These are phyloP conservation scores for Argyrosomus regius DNA, from an alignment of 2,797 vertebrate species.

Conservation along the genomic window DNA sequence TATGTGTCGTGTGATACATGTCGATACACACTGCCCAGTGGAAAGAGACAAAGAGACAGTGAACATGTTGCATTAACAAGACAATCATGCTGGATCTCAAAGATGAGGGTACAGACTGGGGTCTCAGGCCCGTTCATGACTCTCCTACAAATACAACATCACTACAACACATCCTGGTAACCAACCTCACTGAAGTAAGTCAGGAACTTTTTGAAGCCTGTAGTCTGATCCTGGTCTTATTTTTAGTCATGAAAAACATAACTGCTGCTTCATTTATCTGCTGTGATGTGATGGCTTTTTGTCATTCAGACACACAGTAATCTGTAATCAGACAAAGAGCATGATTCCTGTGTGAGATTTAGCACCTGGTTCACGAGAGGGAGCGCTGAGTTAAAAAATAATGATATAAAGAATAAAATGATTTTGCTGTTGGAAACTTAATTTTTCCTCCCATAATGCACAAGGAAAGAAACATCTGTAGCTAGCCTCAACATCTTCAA, in stretches of 20 bases:
- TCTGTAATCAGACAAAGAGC: too few species aligned
- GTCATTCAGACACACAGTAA: neutral
- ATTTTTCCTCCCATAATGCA: neutral
- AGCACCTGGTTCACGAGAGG: neutral
- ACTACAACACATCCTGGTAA: neutral
- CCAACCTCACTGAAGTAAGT: neutral
- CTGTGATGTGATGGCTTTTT: neutral
- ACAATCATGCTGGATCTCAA: too few species aligned
- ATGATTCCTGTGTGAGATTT: too few species aligned
- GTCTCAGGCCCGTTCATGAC: too few species aligned
- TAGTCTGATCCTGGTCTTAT: neutral
- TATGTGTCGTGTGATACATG: neutral
- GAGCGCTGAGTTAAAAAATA: neutral
- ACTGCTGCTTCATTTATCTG: neutral
- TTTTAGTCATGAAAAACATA: neutral
- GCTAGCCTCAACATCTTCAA: neutral
- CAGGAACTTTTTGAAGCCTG: neutral
- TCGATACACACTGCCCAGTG: neutral
- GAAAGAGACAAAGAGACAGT: too few species aligned
- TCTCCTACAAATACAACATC: too few species aligned
- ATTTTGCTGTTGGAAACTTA: neutral
- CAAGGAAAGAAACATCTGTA: neutral
- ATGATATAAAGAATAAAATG: neutral
- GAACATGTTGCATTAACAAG: too few species aligned
- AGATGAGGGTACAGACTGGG: too few species aligned